Conservation (phyloP, 2,797 vertebrate genomes). For the Macropodus opercularis region DNA sequence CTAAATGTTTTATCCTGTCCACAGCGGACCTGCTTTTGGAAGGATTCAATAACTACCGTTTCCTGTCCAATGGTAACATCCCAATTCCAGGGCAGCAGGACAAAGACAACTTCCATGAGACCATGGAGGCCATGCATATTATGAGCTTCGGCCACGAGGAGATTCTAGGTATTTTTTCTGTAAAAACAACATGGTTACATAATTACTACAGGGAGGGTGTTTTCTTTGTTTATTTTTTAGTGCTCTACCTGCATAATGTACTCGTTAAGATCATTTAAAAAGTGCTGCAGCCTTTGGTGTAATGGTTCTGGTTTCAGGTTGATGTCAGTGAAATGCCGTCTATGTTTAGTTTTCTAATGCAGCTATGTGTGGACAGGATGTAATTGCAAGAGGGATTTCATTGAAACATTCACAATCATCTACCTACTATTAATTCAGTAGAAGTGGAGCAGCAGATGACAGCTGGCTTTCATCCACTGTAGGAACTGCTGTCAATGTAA, state of each 20-base stretch:
- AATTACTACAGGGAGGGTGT: not conserved
- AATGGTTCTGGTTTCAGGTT: not conserved
- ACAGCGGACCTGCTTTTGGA: slow-evolving; percentile 95
- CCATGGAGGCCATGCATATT: slow-evolving; percentile 99
- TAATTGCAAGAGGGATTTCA: not conserved
- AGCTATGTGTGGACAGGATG: not conserved
- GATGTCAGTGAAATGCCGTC: not conserved
- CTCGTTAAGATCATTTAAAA: not conserved
- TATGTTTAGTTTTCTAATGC: not conserved
- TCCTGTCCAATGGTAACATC: slow-evolving; percentile 96
- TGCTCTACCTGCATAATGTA: no score
- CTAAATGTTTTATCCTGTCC: slow-evolving; percentile 19
- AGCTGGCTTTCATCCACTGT: not conserved
- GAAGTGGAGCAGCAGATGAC: no score
- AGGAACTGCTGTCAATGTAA: not conserved
- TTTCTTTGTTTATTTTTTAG: not conserved
- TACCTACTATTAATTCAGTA: no score
- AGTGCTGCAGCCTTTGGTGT: not conserved
- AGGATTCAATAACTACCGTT: slow-evolving; percentile 95
- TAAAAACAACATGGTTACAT: not conserved
- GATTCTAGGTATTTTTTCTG: slow-evolving; percentile 85
- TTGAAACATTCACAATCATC: not conserved
- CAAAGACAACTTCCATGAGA: slow-evolving; percentile 99
- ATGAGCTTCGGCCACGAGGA: slow-evolving; percentile 98
- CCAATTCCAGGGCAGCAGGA: slow-evolving; percentile 97